Percentiles rank a stretch among this genome's conserved stretches.
Conservation (phyloP, 2,113 vertebrate species). For the Oxyura jamaicensis region DNA sequence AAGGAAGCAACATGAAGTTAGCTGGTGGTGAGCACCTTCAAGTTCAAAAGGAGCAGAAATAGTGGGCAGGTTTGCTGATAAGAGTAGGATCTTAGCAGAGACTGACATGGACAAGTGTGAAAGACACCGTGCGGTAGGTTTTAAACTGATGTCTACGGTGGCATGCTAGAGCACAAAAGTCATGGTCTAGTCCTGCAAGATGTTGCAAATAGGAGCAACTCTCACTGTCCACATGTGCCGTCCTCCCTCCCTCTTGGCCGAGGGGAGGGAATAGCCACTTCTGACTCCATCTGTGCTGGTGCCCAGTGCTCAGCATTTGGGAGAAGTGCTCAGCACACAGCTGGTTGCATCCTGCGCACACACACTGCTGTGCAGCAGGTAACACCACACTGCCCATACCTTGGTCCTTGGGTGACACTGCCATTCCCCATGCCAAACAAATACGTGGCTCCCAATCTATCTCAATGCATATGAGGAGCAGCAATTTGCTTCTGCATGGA, state of each 20-base stretch:
- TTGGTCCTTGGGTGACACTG: fast-evolving
- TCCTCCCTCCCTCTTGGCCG: too few species aligned
- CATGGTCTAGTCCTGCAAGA: neutral
- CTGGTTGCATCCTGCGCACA: fast-evolving
- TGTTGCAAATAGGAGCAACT: neutral
- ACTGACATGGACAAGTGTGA: too few species aligned
- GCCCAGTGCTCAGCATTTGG: fast-evolving
- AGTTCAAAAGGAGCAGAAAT: neutral
- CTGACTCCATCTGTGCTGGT: too few species aligned
- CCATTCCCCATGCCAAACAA: fast-evolving
- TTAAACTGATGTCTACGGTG: neutral
- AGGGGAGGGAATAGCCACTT: too few species aligned
- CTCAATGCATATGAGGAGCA: neutral
- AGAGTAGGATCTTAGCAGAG: neutral
- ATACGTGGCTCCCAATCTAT: neutral
- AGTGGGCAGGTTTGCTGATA: neutral
- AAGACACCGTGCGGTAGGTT: fast-evolving
- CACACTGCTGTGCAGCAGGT: fast-evolving
- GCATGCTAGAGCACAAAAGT: fast-evolving
- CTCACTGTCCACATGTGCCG: fast-evolving
- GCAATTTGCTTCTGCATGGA: neutral
- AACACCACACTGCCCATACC: neutral
- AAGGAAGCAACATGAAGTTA: neutral
- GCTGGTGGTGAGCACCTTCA: neutral
- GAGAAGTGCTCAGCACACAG: neutral